Conservation (phyloP, 2,113 vertebrate genomes). For the Euleptes europaea region DNA sequence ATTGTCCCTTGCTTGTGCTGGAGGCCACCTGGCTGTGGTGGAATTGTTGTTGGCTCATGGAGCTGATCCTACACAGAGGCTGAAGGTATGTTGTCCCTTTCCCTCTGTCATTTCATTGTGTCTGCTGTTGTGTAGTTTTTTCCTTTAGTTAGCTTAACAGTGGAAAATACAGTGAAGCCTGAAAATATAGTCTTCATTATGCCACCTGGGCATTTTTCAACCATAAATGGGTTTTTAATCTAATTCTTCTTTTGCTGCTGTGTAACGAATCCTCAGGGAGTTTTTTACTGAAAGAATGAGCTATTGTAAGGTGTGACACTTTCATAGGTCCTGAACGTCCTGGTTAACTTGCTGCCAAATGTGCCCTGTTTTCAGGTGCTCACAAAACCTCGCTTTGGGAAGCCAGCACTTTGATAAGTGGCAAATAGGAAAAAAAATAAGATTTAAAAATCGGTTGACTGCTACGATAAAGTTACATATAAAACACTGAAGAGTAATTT, state of each 20-base stretch:
- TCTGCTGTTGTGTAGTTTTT: background rate
- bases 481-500: background rate
- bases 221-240: background rate
- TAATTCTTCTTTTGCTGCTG: background rate
- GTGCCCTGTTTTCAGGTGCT: background rate
- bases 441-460: background rate
- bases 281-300: background rate
- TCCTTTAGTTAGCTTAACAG: background rate
- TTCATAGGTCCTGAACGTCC: background rate
- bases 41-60: conserved; percentile 96
- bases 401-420: background rate
- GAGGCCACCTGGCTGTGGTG: conserved; percentile 95
- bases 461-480: background rate
- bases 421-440: background rate
- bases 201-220: background rate
- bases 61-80: conserved; percentile 96
- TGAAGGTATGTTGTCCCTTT: conserved; percentile 83
- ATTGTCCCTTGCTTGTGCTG: conserved; percentile 95
- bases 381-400: background rate
- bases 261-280: background rate
- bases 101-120: background rate
- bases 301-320: background rate
- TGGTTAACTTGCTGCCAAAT: background rate
- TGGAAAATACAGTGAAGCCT: background rate
- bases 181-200: background rate